phyloP scores from a whole-genome alignment of 2,797 vertebrate genomes.

The Tamandua tetradactyla region DNA sequence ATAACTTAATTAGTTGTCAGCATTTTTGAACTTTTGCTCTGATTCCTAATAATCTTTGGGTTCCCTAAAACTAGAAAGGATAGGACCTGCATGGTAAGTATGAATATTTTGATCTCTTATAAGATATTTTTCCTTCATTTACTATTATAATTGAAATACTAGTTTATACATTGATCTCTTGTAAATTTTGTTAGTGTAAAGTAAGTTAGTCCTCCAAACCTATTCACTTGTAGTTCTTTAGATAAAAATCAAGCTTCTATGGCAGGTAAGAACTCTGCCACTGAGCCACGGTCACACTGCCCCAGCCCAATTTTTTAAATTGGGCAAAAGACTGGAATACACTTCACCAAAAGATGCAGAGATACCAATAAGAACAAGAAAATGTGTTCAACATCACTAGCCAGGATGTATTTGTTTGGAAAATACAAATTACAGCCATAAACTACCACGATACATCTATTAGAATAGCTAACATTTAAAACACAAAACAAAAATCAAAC shows the following conservation, averaged over 20 bases:
- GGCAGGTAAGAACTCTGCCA: no score
- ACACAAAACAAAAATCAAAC: no score
- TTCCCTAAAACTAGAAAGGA: background rate
- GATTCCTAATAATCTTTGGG: background rate
- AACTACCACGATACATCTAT: background rate
- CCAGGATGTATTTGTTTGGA: no score
- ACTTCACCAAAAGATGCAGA: background rate
- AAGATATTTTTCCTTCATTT: background rate
- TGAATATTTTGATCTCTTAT: background rate
- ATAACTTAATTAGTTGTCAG: background rate
- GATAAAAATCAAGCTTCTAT: background rate
- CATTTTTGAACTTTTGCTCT: background rate
- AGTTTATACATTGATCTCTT: background rate
- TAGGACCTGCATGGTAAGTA: background rate
- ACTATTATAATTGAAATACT: background rate
- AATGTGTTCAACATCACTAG: background rate
- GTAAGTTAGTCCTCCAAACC: background rate
- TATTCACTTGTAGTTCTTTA: background rate
- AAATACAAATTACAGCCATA: background rate
- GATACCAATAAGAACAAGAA: background rate
- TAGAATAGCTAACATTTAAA: background rate
- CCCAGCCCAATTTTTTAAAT: background rate
- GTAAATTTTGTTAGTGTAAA: background rate
- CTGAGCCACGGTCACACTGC: no score
- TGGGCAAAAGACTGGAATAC: background rate